Conservation (phyloP, 2,797 vertebrate species). For the Epinephelus malabaricus region DNA sequence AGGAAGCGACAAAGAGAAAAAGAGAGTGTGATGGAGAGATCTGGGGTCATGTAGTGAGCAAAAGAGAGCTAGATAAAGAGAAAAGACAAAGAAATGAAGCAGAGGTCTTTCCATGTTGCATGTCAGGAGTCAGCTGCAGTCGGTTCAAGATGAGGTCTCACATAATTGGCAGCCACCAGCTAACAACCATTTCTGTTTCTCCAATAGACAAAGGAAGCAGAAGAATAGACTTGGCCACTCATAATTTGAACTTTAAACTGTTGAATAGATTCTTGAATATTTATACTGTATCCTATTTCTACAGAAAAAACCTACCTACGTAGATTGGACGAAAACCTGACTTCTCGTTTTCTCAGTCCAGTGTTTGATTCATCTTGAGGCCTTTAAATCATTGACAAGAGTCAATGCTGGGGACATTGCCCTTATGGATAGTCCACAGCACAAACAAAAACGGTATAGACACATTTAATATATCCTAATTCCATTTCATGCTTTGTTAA, state of each 20-base stretch:
- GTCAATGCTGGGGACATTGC: background rate
- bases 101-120: constrained; percentile 11
- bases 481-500: fast-evolving
- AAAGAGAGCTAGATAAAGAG: constrained; percentile 18
- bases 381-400: constrained; percentile 11
- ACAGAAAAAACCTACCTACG: background rate
- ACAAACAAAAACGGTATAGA: background rate
- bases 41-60: constrained; percentile 22
- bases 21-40: constrained; percentile 41
- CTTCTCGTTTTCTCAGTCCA: background rate
- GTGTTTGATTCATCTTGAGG: background rate
- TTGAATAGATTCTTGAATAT: constrained; percentile 9
- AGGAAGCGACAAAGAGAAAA: constrained; percentile 23
- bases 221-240: constrained; percentile 6
- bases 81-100: constrained; percentile 31
- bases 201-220: constrained; percentile 9
- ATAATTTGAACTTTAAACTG: constrained; percentile 4
- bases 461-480: background rate
- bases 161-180: constrained; percentile 16
- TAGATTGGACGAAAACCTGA: constrained; percentile 9
- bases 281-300: constrained; percentile 15
- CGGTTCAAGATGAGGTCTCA: constrained; percentile 19
- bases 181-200: constrained; percentile 12
- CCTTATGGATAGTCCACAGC: background rate
- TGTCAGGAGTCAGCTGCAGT: constrained; percentile 11